phyloP scores from a whole-genome alignment of 2,888 invertebrate species.

The Megastigmus dorsalis region DNA sequence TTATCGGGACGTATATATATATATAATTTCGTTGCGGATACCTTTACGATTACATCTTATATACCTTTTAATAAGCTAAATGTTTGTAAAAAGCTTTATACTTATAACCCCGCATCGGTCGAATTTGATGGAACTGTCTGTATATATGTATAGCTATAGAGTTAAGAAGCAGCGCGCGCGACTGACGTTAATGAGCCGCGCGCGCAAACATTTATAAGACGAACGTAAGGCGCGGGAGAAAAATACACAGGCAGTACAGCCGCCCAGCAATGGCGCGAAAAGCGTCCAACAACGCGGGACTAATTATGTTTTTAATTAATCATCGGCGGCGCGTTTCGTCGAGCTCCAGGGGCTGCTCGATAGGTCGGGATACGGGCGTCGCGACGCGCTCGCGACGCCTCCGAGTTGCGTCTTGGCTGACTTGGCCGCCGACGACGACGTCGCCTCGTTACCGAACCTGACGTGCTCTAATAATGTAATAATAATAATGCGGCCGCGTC shows the following conservation, averaged over 20 bases:
- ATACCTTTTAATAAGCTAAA: too few species aligned
- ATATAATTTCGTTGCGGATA: too few species aligned
- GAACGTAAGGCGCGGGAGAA: slow-evolving; percentile 38
- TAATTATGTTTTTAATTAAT: slow-evolving; percentile 74
- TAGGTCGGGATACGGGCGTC: too few species aligned
- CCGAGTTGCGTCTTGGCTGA: not conserved
- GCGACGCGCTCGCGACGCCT: slow-evolving; percentile 1
- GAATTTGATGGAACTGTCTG: too few species aligned
- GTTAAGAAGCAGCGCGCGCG: too few species aligned
- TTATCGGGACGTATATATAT: too few species aligned
- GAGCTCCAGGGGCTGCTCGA: slow-evolving; percentile 24
- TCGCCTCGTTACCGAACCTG: slow-evolving; percentile 66
- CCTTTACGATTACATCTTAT: too few species aligned
- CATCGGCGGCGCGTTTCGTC: slow-evolving; percentile 68
- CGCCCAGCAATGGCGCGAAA: slow-evolving; percentile 43
- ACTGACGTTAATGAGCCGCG: not conserved
- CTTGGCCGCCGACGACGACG: slow-evolving; percentile 58
- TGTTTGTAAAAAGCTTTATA: too few species aligned
- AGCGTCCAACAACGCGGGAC: slow-evolving; percentile 58
- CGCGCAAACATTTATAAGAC: not conserved
- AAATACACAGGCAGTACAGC: too few species aligned
- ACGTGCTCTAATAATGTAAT: slow-evolving; percentile 67
- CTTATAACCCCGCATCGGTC: too few species aligned
- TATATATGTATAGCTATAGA: too few species aligned
- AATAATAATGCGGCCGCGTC: slow-evolving; percentile 51